Evolutionary conservation across 2,888 invertebrate species (phyloP).

Genomic region (Hydropsyche betteni): DNA sequence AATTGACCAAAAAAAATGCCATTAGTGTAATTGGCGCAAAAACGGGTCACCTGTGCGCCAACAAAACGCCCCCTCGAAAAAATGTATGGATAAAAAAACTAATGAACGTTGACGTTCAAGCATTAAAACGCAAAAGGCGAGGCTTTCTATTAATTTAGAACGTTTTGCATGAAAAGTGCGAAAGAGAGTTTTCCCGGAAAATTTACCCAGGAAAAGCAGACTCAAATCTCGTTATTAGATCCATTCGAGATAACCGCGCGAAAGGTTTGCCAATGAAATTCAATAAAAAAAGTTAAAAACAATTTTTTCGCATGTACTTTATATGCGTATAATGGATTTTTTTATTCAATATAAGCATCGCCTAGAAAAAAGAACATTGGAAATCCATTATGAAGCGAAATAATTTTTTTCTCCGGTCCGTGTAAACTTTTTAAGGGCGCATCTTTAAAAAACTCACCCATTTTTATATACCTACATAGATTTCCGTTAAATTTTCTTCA

Average conservation of each 20-base stretch:
- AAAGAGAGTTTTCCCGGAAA: not conserved
- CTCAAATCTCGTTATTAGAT: slow-evolving; percentile 1
- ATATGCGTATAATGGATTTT: slow-evolving; percentile 31
- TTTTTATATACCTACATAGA: not conserved
- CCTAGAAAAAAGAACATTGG: slow-evolving; percentile 45
- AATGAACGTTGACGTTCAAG: slow-evolving; percentile 45
- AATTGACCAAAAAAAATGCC: slow-evolving; percentile 42
- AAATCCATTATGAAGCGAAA: slow-evolving; percentile 48
- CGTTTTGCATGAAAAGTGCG: not conserved
- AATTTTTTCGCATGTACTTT: slow-evolving; percentile 20
- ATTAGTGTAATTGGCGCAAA: slow-evolving; percentile 40
- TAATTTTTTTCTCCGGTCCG: slow-evolving; percentile 43
- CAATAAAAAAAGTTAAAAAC: not conserved
- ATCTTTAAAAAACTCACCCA: not conserved
- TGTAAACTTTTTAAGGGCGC: slow-evolving; percentile 32
- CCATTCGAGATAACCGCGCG: not conserved
- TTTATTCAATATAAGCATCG: slow-evolving; percentile 35
- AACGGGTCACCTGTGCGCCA: slow-evolving; percentile 31
- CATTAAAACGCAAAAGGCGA: slow-evolving; percentile 8
- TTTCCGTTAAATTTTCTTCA: slow-evolving; percentile 11
- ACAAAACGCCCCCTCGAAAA: not conserved
- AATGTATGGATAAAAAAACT: slow-evolving; percentile 37
- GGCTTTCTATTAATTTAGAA: not conserved
- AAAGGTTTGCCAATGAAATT: slow-evolving; percentile 8
- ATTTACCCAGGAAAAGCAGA: not conserved